Conservation (phyloP, 2,888 invertebrate species). For the Nephrotoma appendiculata region DNA sequence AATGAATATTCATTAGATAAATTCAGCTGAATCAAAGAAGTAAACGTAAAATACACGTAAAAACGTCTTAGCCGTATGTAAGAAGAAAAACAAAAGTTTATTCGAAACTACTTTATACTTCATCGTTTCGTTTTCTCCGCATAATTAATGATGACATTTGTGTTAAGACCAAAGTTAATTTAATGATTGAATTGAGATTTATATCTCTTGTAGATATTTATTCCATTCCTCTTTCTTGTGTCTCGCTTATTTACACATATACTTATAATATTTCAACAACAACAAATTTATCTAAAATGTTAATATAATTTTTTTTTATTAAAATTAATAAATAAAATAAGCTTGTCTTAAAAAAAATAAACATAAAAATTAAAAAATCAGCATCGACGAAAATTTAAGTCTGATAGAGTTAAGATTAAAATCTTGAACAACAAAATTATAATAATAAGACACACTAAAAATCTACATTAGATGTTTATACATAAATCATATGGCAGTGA, state of each 20-base stretch:
- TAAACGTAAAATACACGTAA: neutral
- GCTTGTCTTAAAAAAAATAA: neutral
- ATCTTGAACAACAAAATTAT: neutral
- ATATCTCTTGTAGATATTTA: neutral
- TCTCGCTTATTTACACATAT: neutral
- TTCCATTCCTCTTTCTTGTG: neutral
- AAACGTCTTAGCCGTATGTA: neutral
- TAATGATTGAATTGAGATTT: neutral
- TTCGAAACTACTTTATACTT: neutral
- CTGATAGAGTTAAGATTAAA: neutral
- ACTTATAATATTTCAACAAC: neutral
- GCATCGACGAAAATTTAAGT: neutral
- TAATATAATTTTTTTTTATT: neutral
- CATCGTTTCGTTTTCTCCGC: neutral
- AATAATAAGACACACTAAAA: neutral
- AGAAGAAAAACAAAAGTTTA: neutral
- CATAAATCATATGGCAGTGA: neutral
- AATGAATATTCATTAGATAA: neutral
- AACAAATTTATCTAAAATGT: neutral
- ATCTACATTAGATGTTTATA: neutral
- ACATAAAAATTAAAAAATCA: neutral
- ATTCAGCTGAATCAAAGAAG: neutral
- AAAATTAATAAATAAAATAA: neutral
- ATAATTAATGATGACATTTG: constrained; percentile 3
- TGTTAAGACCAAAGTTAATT: neutral